phyloP scores from a whole-genome alignment of 2,113 vertebrate genomes.

The Calyptomena viridis region DNA sequence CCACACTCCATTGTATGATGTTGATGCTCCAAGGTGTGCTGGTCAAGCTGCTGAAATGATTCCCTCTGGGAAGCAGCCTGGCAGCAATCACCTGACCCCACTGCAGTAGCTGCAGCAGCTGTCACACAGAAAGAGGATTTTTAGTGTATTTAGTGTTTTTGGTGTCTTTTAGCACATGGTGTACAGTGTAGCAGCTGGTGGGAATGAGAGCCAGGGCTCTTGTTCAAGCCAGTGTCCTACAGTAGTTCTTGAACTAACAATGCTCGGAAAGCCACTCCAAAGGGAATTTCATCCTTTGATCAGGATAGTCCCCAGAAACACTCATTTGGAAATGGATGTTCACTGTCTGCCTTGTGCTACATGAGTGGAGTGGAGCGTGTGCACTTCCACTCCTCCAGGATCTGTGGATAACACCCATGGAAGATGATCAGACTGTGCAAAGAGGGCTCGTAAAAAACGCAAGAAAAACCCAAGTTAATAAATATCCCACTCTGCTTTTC shows the following conservation, averaged over 20 bases:
- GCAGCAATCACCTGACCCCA: background rate
- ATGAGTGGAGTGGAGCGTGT: background rate
- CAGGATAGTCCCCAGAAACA: background rate
- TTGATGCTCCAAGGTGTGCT: background rate
- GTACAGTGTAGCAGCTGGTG: background rate
- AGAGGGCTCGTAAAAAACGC: background rate
- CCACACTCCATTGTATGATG: accelerated
- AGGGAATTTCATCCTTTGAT: background rate
- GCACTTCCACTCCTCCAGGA: background rate
- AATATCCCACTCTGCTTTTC: background rate
- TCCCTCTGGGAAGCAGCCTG: background rate
- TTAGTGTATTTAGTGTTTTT: background rate
- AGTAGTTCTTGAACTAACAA: background rate
- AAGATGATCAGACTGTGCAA: background rate
- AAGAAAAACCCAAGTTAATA: background rate
- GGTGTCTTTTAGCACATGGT: background rate
- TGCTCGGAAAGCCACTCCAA: background rate
- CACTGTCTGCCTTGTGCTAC: background rate
- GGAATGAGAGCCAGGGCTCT: background rate
- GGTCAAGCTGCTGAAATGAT: background rate
- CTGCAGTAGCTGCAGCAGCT: background rate
- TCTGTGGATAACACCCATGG: background rate
- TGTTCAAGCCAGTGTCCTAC: background rate
- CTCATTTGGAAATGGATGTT: background rate
- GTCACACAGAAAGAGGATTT: background rate